Evolutionary conservation across 2,888 invertebrate genomes (phyloP), one percentile per base, ranked within the genome.

Genomic region (Agonopterix alstromeriana): DNA sequence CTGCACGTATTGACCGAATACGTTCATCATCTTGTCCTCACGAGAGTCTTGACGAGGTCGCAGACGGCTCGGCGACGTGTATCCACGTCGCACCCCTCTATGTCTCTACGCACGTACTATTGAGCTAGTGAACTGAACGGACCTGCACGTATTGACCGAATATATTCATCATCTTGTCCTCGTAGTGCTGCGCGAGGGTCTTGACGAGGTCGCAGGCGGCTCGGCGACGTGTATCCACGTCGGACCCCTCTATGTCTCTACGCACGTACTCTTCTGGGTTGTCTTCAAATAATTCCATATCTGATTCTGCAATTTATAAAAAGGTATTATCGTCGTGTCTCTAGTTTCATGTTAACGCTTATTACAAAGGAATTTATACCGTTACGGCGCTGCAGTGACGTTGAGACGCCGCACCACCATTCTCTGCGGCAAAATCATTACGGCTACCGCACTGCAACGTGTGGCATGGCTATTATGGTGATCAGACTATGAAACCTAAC

Each of bases 1-100:
- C 90, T 94, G 92, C 46, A 97, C 92, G 70, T 97, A n/a, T n/a
- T n/a, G n/a, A n/a, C n/a, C 94, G 73, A 97, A 97, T 53, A 97
- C 95, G 58, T 92, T 91, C 87, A 96, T 95, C 70, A 97, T 97
- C 73, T 94, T 93, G 43, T 92, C 91, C 99, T n/a, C 14, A 97
- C 95, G 1, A 99, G 89, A 0, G 97, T 95, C 72, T 95, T 95
- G 14, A 99, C 98, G 48, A 99, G 91, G 89, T 99, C 99, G 84
- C 98, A 98, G 43, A 99, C 98, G 17, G n/a, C n/a, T n/a, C n/a
- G n/a, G n/a, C n/a, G 91, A 46, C 99, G 90, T 0, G 99, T 99
- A 77, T 98, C 98, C 53, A 98, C 95, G 83, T 99, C 99, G 8
- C 98, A 98, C 5, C 99, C 99, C 87, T 99, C 99, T 55, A 99